Evolutionary conservation across 64 coral and sea anemone species (phyloP).

Genomic region (Astreopora myriophthalma): DNA sequence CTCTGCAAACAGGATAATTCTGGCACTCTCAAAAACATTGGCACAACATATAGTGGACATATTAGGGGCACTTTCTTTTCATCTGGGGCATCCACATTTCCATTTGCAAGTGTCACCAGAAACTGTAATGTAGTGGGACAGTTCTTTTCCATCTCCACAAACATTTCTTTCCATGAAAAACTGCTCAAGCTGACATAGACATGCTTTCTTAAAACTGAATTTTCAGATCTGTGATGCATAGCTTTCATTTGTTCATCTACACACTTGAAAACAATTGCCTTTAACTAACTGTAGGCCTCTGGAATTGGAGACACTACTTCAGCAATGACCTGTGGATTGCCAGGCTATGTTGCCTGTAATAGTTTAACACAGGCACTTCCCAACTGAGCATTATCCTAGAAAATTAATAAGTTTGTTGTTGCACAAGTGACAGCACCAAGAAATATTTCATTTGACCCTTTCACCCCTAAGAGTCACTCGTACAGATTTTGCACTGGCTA

Average conservation of each 20-base stretch:
- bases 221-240: constrained; percentile 27
- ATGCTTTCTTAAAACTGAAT: constrained; percentile 30
- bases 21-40: too few relatives aligned
- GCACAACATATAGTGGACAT: too few relatives aligned
- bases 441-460: neutral
- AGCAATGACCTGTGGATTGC: constrained; percentile 1
- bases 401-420: too few relatives aligned
- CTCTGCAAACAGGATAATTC: too few relatives aligned
- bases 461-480: neutral
- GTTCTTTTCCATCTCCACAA: constrained; percentile 26
- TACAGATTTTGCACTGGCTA: neutral
- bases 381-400: neutral
- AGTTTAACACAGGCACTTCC: neutral
- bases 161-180: constrained; percentile 46
- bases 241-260: constrained; percentile 39
- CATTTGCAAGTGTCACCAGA: too few relatives aligned
- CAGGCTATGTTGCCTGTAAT: neutral
- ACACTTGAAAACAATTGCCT: constrained; percentile 29
- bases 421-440: neutral
- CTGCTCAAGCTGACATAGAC: constrained; percentile 43
- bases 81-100: too few relatives aligned
- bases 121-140: too few relatives aligned
- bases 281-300: neutral
- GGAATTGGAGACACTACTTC: neutral
- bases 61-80: too few relatives aligned